Percentiles rank a stretch among this genome's conserved stretches.
phyloP scores from a whole-genome alignment of 2,797 vertebrate genomes.

The Galagoides demidoff region DNA sequence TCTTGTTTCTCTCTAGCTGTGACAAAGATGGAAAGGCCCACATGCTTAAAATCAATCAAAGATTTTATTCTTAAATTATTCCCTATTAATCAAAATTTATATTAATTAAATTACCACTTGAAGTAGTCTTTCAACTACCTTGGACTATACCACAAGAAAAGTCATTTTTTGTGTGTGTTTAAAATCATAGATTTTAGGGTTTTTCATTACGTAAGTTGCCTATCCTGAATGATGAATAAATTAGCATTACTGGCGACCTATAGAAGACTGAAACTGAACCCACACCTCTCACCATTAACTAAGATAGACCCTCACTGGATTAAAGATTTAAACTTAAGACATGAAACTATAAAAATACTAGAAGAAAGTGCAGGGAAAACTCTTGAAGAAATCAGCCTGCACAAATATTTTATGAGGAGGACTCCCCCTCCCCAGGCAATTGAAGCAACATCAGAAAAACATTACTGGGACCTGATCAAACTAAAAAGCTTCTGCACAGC shows the following conservation, averaged over 20 bases:
- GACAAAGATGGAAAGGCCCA: not conserved
- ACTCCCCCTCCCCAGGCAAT: too few relatives aligned
- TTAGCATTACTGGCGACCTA: not conserved
- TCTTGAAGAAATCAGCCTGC: too few relatives aligned
- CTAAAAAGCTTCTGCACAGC: too few relatives aligned
- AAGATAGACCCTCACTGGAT: too few relatives aligned
- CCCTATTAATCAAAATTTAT: not conserved
- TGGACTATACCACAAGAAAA: not conserved
- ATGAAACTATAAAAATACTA: too few relatives aligned
- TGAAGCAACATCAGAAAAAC: too few relatives aligned
- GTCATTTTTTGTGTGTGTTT: not conserved
- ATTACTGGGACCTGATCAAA: too few relatives aligned
- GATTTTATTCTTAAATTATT: not conserved
- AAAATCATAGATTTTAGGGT: not conserved
- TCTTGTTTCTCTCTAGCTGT: not conserved
- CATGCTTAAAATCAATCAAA: conserved; percentile 6
- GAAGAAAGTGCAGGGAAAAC: too few relatives aligned
- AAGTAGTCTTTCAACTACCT: not conserved
- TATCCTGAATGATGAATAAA: not conserved
- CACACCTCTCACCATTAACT: too few relatives aligned
- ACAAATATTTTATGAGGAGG: too few relatives aligned
- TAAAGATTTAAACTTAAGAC: too few relatives aligned
- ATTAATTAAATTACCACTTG: not conserved
- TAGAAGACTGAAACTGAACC: too few relatives aligned
- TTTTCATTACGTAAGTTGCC: not conserved